Evolutionary conservation across 1,140 invertebrate species (phyloP), one percentile per base, ranked within the genome.

Genomic region (Doryteuthis pealeii): DNA sequence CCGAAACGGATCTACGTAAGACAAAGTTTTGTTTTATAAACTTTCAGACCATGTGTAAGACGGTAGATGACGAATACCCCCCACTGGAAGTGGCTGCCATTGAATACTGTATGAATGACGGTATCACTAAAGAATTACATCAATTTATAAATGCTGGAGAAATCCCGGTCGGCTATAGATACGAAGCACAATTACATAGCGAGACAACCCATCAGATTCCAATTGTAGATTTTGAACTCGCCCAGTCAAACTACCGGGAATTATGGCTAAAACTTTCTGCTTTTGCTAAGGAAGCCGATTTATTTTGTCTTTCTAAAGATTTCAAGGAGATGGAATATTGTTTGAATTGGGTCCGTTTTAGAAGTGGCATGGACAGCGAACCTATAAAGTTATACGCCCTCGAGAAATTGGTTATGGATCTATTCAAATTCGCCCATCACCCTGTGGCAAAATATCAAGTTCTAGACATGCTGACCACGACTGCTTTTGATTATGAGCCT

Each of bases 81-180:
- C 86, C 86, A n/a, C 71, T 72, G 43, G 86, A 87, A 73, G 80
- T 87, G 1, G 82, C 78, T 5, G 69, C 84, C 0, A 75, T 87
- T 26, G 81, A 86, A 70, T 87, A 82, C 72, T 81, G 73, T 66
- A 74, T 87, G 15, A 71, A 74, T 6, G 73, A 83, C 45, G 86
- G 86, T 15, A 84, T 87, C 22, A 82, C 69, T 1, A 82, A 82
- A 68, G 62, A 70, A 31, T 75, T 83, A 10, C 86, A 87, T 67
- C 74, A 79, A 69, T 86, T 87, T 74, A 84, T 87, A 49, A 77
- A 85, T 45, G 81, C 86, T 73, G 83, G 84, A 82, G 73, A 22
- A 5, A 68, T 68, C 30, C 66, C 66, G 0, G 32, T 31, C 10
- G 66, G 66, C 1, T 68, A 68, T 68, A 6, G 66, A 31, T 68